A percentile compares a stretch with the other conserved stretches of the same genome.
Evolutionary conservation across 1,140 invertebrate species (phyloP).

Genomic region (Apolygus lucorum): DNA sequence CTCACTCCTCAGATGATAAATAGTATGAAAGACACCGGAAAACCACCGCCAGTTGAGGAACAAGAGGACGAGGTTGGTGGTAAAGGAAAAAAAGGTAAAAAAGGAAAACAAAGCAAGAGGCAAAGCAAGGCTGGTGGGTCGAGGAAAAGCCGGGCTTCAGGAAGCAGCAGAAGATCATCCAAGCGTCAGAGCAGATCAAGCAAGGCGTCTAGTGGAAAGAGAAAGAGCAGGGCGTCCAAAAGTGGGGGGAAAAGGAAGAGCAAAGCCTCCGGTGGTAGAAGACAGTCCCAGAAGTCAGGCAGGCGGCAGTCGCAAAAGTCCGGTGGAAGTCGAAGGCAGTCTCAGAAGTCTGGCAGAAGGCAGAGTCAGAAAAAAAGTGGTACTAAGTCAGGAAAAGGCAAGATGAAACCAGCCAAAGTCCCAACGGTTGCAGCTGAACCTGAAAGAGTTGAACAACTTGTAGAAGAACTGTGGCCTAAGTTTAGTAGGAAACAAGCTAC

Average conservation of each 20-base stretch:
- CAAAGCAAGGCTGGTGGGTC: neutral
- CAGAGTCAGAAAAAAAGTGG: neutral
- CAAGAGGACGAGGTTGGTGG: neutral
- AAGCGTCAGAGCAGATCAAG: neutral
- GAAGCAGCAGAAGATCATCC: neutral
- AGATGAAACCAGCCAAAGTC: neutral
- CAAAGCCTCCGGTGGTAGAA: neutral
- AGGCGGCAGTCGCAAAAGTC: no score
- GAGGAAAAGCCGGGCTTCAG: neutral
- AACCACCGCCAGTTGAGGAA: neutral
- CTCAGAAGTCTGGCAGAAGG: neutral
- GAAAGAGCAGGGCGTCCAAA: no score
- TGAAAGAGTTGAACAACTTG: neutral
- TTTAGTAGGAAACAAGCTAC: neutral
- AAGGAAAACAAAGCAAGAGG: neutral
- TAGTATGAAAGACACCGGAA: neutral
- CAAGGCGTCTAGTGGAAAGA: no score
- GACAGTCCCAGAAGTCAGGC: no score
- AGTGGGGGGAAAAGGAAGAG: neutral
- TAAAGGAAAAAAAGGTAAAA: neutral
- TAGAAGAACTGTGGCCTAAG: conserved; percentile 3
- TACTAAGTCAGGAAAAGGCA: neutral
- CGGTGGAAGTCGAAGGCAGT: no score
- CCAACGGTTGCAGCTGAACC: neutral
- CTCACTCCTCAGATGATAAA: neutral